These are phyloP conservation scores for Xiphophorus couchianus DNA, from an alignment of 2,113 vertebrate species.

Conservation along the genomic window DNA sequence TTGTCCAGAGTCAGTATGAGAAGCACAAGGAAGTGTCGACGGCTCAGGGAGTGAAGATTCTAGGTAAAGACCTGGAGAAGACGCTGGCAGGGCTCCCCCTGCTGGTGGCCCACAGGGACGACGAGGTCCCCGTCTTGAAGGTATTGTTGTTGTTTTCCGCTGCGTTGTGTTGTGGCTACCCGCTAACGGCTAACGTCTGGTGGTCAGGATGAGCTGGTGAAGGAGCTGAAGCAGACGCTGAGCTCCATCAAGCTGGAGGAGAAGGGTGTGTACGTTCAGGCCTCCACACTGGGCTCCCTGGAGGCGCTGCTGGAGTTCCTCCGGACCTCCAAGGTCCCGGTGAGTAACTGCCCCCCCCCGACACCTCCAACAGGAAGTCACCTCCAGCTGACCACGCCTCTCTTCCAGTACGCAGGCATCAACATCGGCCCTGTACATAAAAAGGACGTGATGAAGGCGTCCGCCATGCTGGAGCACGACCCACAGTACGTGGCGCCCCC, in stretches of 20 bases:
- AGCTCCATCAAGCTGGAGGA: conserved; percentile 97
- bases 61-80: conserved; percentile 98
- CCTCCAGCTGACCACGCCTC: neutral
- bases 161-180: neutral
- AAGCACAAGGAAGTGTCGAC: conserved; percentile 96
- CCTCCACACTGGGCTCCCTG: conserved; percentile 95
- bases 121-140: conserved; percentile 93
- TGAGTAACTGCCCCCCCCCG: conserved; percentile 16
- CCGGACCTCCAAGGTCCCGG: conserved; percentile 82
- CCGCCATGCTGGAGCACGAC: conserved; percentile 96
- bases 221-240: conserved; percentile 95
- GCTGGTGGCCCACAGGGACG: conserved; percentile 92
- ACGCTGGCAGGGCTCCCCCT: conserved; percentile 92
- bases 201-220: conserved; percentile 91
- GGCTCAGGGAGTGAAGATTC: conserved; percentile 96
- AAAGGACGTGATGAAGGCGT: conserved; percentile 97
- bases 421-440: conserved; percentile 99
- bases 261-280: conserved; percentile 98
- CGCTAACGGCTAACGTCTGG: neutral
- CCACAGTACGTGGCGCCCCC: conserved; percentile 83
- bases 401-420: conserved; percentile 92
- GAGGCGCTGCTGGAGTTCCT: conserved; percentile 98
- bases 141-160: conserved; percentile 69
- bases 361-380: too few relatives aligned
- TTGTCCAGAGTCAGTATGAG: conserved; percentile 91